A percentile compares a stretch with the other conserved stretches of the same genome.
Evolutionary conservation across 2,113 vertebrate species (phyloP).

Genomic region (Labrus mixtus): DNA sequence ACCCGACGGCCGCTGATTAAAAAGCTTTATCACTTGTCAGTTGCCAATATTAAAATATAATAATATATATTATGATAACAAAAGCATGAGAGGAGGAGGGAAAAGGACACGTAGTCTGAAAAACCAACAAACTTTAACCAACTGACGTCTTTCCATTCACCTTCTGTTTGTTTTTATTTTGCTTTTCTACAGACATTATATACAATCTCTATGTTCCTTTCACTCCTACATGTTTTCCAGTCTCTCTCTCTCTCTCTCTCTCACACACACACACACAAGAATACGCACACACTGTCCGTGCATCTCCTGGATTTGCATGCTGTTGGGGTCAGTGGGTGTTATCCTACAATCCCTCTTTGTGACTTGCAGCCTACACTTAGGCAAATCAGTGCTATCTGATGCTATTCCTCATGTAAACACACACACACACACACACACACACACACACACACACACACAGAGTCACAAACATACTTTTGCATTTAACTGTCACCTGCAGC

Average conservation of each 20-base stretch:
- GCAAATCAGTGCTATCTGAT: conserved; percentile 62
- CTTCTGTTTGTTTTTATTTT: conserved; percentile 6
- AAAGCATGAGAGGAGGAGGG: background rate
- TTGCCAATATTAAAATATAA: background rate
- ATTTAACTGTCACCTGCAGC: conserved; percentile 23
- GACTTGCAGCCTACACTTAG: conserved; percentile 55
- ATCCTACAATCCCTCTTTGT: conserved; percentile 69
- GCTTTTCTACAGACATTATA: conserved; percentile 29
- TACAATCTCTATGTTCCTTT: conserved; percentile 29
- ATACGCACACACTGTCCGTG: conserved; percentile 30
- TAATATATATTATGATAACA: background rate
- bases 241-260: conserved; percentile 17
- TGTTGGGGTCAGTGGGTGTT: conserved; percentile 27
- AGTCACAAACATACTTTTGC: conserved; percentile 45
- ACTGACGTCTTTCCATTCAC: conserved; percentile 48
- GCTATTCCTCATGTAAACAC: conserved; percentile 30
- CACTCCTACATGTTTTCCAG: conserved; percentile 51
- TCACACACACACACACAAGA: conserved; percentile 29
- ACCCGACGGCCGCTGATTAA: no score
- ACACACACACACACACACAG: conserved; percentile 20
- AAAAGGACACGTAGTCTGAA: conserved; percentile 24
- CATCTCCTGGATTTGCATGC: conserved; percentile 70
- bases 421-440: conserved; percentile 22
- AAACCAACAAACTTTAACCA: conserved; percentile 34
- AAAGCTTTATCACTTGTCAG: no score